phyloP scores from a whole-genome alignment of 2,888 invertebrate genomes.

The Lacanobia oleracea region DNA sequence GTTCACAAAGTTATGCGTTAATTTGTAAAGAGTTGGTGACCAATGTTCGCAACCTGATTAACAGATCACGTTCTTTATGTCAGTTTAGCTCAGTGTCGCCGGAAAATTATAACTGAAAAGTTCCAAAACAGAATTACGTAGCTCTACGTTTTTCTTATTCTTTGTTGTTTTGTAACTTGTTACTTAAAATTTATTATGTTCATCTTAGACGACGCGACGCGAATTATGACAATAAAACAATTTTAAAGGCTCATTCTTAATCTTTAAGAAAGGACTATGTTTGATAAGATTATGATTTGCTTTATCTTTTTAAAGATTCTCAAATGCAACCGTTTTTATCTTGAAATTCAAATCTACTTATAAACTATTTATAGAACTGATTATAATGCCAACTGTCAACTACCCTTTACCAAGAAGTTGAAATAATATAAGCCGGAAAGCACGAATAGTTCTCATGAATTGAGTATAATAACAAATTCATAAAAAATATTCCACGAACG shows the following conservation, averaged over 20 bases:
- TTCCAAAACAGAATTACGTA: conserved; percentile 75
- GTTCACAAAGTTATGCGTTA: conserved; percentile 19
- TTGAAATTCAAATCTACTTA: background rate
- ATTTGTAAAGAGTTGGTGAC: conserved; percentile 49
- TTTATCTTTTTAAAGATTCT: conserved; percentile 4
- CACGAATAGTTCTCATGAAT: background rate
- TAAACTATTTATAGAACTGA: background rate
- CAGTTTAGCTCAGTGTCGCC: conserved; percentile 48
- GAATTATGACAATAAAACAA: conserved; percentile 43
- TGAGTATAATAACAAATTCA: background rate
- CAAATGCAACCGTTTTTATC: too few species aligned
- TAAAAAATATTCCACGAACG: conserved; percentile 13
- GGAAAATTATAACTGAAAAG: conserved; percentile 71
- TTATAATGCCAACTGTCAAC: background rate
- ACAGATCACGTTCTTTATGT: conserved; percentile 52
- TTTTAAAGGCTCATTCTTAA: conserved; percentile 9
- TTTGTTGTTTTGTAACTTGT: conserved; percentile 72
- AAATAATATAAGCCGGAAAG: background rate
- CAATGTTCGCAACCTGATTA: conserved; percentile 55
- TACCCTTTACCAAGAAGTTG: background rate
- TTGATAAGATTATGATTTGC: conserved; percentile 20
- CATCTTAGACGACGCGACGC: conserved; percentile 48
- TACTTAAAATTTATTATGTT: conserved; percentile 67
- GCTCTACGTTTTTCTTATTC: conserved; percentile 71
- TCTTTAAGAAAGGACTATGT: conserved; percentile 15